Percentiles rank a stretch among this genome's conserved stretches.
Conservation (phyloP, 2,888 invertebrate species). For the Cataglyphis altisquamis region DNA sequence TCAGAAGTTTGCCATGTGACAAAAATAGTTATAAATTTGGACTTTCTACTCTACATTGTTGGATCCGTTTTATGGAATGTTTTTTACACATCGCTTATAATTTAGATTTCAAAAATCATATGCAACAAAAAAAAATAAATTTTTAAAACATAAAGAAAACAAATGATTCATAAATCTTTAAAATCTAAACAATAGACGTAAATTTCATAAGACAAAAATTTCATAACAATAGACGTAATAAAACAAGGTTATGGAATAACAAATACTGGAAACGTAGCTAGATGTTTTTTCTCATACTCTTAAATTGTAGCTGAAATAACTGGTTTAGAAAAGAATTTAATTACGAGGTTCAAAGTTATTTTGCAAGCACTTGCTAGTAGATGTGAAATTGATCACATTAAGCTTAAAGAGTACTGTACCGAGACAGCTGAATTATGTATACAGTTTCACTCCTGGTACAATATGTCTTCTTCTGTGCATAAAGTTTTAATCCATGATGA, state of each 20-base stretch:
- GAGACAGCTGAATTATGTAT: not conserved
- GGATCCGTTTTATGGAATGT: slow-evolving; percentile 43
- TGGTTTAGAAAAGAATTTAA: not conserved
- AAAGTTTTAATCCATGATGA: not conserved
- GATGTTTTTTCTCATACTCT: slow-evolving; percentile 36
- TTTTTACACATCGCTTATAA: slow-evolving; percentile 41
- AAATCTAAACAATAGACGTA: slow-evolving; percentile 35
- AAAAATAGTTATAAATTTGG: slow-evolving; percentile 45
- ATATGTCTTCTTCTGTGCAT: not conserved
- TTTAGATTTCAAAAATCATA: slow-evolving; percentile 41
- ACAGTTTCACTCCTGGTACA: not conserved
- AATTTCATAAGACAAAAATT: no score
- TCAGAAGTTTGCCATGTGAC: slow-evolving; percentile 6
- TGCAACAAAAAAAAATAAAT: slow-evolving; percentile 40
- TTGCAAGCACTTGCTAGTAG: slow-evolving; percentile 35
- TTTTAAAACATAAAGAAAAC: slow-evolving; percentile 27
- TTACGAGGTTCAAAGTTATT: slow-evolving; percentile 33
- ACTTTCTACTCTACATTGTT: slow-evolving; percentile 45
- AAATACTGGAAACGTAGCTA: slow-evolving; percentile 42
- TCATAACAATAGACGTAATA: slow-evolving; percentile 41
- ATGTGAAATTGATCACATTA: not conserved
- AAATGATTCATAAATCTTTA: slow-evolving; percentile 11
- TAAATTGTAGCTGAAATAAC: slow-evolving; percentile 15
- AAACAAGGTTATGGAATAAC: slow-evolving; percentile 45
- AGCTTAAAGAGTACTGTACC: not conserved